Base-by-base conservation (phyloP, 2,888 invertebrate species). In the Strigamia crassipes region DNA sequence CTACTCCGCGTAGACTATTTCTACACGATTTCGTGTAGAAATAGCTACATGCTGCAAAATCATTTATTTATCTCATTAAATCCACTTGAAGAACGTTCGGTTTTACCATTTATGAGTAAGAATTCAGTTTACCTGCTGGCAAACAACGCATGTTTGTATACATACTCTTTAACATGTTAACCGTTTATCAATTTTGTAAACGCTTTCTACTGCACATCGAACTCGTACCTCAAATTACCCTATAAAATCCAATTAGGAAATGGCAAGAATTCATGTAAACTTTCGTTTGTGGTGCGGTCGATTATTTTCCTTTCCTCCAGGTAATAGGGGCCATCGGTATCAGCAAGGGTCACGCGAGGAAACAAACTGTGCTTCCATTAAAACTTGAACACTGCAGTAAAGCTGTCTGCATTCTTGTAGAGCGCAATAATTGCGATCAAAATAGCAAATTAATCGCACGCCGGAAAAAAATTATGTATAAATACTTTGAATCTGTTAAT, bases 311-410 rank as follows among this genome's bases (percentile, higher is more conserved):
- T 56, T 56, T 56, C 21, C 18, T 18, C 18, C 56, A 18, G 56
- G 56, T 56, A 18, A 56, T 18, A n/a, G 21, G 18, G 18, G 18
- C 56, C 56, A 56, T 56, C 56, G 56, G 56, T 56, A 56, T 56
- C 56, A 56, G 56, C 56, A 56, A 56, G 56, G 56, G 56, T 56
- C 56, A 56, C 56, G 56, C 56, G 56, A 56, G 18, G 8, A 56
- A 56, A 56, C 56, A 56, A n/a, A 56, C 21, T 56, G 56, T 18
- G 21, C 56, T 56, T 56, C 56, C 56, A 56, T 56, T 56, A 56
- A 56, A 56, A 56, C 56, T 56, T 56, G 56, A 56, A 56, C 56
- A 56, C 21, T 56, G 56, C 56, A 56, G 56, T 56, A 56, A 56
- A 56, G 56, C 56, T 56, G 56, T 56, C 56, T 56, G 56, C 56